These are phyloP conservation scores for Anguilla obscura DNA, from an alignment of 2,797 vertebrate species.

Conservation along the genomic window DNA sequence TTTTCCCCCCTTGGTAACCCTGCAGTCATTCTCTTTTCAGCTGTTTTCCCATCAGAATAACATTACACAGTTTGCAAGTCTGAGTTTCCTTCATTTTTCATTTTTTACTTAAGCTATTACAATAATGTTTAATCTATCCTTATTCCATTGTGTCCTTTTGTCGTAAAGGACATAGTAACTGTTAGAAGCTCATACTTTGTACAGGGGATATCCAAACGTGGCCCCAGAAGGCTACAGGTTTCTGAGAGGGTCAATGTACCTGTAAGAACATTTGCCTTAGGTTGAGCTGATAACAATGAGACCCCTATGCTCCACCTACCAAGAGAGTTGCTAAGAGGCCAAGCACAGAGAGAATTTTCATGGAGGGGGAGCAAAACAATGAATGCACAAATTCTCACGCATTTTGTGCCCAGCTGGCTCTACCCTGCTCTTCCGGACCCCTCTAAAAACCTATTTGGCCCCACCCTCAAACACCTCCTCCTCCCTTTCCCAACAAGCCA, in stretches of 20 bases:
- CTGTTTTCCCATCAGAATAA: not conserved
- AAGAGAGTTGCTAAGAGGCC: constrained; percentile 42
- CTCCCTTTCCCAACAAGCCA: not conserved
- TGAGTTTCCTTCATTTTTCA: not conserved
- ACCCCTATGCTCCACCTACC: not conserved
- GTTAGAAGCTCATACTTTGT: not conserved
- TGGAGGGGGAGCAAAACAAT: constrained; percentile 46
- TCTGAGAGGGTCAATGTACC: not conserved
- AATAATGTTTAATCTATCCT: not conserved
- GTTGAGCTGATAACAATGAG: constrained; percentile 5
- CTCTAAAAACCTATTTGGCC: not conserved
- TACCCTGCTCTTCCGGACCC: not conserved
- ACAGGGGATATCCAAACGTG: not conserved
- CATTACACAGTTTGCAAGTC: not conserved
- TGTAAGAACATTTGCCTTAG: not conserved
- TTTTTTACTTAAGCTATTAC: not conserved
- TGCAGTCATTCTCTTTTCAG: not conserved
- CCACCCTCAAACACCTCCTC: not conserved
- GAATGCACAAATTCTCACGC: constrained; percentile 43
- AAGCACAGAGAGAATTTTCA: constrained; percentile 34
- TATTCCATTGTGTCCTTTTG: not conserved
- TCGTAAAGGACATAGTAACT: not conserved
- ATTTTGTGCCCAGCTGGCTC: constrained; percentile 30
- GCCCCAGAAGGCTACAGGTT: not conserved
- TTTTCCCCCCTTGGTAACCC: not conserved